Evolutionary conservation across 2,113 vertebrate genomes (phyloP).

Genomic region (Cygnus atratus): DNA sequence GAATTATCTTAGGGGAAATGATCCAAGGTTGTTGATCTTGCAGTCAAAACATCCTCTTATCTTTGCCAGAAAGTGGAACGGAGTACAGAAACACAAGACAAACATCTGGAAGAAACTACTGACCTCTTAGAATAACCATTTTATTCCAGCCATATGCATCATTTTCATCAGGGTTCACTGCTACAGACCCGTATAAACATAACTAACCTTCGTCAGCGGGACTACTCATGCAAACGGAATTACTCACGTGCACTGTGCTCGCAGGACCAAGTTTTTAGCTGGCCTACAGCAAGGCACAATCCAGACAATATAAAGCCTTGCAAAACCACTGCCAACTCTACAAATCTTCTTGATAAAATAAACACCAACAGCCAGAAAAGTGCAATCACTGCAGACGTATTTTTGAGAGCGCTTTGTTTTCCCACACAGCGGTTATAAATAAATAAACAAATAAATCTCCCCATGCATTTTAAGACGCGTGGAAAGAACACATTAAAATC

Average conservation of each 20-base stretch:
- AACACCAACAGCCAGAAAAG: not conserved
- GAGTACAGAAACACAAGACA: not conserved
- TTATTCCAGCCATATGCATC: not conserved
- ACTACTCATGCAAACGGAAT: not conserved
- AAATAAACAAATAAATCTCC: conserved; percentile 33
- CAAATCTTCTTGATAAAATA: conserved; percentile 29
- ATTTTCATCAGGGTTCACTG: not conserved
- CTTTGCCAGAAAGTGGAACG: not conserved
- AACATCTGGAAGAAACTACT: not conserved
- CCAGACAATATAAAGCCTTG: not conserved
- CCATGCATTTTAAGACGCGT: not conserved
- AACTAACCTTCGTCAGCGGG: accelerated
- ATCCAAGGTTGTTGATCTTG: not conserved
- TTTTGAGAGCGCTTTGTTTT: conserved; percentile 3
- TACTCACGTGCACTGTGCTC: accelerated
- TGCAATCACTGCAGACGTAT: not conserved
- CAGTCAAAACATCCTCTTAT: not conserved
- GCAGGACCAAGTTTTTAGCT: not conserved
- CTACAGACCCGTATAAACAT: not conserved
- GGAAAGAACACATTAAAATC: not conserved
- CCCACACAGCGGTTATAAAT: not conserved
- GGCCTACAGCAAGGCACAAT: not conserved
- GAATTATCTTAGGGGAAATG: not conserved
- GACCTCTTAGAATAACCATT: not conserved
- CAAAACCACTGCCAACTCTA: not conserved